phyloP scores from a whole-genome alignment of 2,797 vertebrate species.

The Amblyopsis hoosieri region DNA sequence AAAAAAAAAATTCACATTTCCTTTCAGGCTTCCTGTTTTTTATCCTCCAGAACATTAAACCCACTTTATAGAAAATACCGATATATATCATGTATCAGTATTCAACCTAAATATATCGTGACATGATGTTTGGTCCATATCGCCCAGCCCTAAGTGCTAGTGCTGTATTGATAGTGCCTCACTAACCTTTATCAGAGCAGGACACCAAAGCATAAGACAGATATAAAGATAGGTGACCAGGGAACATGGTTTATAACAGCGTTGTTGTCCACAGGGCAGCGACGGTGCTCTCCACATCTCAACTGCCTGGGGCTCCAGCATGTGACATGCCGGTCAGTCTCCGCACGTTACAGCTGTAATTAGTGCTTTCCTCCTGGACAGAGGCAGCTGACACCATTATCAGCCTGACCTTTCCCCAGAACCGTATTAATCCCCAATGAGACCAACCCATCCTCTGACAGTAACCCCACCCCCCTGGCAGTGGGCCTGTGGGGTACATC shows the following conservation, averaged over 20 bases:
- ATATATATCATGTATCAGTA: too few relatives aligned
- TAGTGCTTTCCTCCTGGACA: slow-evolving; percentile 28
- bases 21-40: too few relatives aligned
- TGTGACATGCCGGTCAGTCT: slow-evolving; percentile 38
- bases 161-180: slow-evolving; percentile 32
- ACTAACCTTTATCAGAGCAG: slow-evolving; percentile 51
- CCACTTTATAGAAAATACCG: too few relatives aligned
- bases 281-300: not conserved
- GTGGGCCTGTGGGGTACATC: slow-evolving; percentile 28
- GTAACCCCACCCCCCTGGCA: slow-evolving; percentile 45
- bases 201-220: not conserved
- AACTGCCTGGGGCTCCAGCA: not conserved
- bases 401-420: slow-evolving; percentile 64
- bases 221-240: not conserved
- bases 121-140: too few relatives aligned
- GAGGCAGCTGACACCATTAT: slow-evolving; percentile 25
- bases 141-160: too few relatives aligned
- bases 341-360: slow-evolving; percentile 48
- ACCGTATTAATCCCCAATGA: slow-evolving; percentile 38
- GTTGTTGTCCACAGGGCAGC: not conserved
- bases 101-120: too few relatives aligned
- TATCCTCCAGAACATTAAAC: too few relatives aligned
- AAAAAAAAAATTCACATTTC: too few relatives aligned
- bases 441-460: slow-evolving; percentile 31
- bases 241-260: not conserved